Base-by-base conservation (phyloP, 2,113 vertebrate species). In the Pristiophorus japonicus region DNA sequence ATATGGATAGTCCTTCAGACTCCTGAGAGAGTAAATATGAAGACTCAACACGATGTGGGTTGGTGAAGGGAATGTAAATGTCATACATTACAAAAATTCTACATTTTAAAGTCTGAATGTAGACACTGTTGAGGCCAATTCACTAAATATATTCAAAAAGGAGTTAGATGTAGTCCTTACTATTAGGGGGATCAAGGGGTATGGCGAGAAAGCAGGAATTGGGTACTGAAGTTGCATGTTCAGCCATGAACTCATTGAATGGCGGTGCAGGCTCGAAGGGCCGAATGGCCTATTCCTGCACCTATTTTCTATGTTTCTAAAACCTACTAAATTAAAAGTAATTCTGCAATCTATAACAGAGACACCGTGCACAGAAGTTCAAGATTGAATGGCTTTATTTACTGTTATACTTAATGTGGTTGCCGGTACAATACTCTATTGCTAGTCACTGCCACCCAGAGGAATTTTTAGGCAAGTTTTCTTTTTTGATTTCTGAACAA, bases 381-480 rank as follows among this genome's bases (percentile, higher is more conserved):
- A 34, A 62, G 45, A 62, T 62, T 91, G 59, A 65, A 92, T 92
- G 55, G 62, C n/a, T 92, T 92, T 92, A 92, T 92, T 92, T 63
- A 63, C 62, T 92, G 88, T 63, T 92, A 62, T 65, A 81, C 78
- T 20, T 81, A 92, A 92, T 63, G 88, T 47, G 65, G 65, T 45
- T 94, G 63, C 66, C 63, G 47, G 38, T 70, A 51, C 65, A 70
- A 70, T 47, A 34, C 11, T 51, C 93, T 38, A 92, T 73, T 70
- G 93, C 93, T 94, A 67, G 65, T 94, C 93, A 94, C 93, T 70
- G 93, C 66, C 66, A 94, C 45, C 93, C 66, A 70, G 65, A 51
- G 66, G 91, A 67, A 70, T 70, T 16, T 47, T 70, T 67, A 34
- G 42, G 38, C 93, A 70, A 67, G 1, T 63, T 47, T 47, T 70